These are phyloP conservation scores for Myiagra hebetior DNA, from an alignment of 2,113 vertebrate genomes.

Conservation along the genomic window DNA sequence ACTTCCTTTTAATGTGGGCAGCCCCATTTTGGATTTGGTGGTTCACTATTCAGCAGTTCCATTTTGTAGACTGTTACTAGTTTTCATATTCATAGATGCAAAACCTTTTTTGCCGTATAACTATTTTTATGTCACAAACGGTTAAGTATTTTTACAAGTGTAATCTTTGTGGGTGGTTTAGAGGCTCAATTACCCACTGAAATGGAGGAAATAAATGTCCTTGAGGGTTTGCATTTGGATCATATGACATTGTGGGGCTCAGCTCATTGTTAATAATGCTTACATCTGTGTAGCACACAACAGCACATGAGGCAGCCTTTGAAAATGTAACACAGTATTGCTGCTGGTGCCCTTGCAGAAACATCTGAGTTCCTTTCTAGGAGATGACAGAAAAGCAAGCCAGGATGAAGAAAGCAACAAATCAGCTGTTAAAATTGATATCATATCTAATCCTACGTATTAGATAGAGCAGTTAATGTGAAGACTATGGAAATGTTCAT, in stretches of 20 bases:
- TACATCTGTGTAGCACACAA: not conserved
- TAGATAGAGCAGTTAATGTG: not conserved
- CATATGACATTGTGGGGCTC: not conserved
- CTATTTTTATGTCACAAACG: not conserved
- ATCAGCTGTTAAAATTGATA: not conserved
- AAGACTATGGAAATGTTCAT: not conserved
- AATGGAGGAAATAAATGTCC: conserved; percentile 20
- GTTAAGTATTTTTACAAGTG: conserved; percentile 20
- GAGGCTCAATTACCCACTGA: conserved; percentile 5
- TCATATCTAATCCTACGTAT: not conserved
- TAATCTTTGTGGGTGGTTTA: conserved; percentile 34
- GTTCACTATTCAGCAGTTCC: not conserved
- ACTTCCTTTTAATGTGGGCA: not conserved
- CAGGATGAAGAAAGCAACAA: not conserved
- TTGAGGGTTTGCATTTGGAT: conserved; percentile 10
- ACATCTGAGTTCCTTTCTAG: not conserved
- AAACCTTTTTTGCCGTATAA: not conserved
- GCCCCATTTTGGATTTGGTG: not conserved
- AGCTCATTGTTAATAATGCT: not conserved
- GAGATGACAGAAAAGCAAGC: not conserved
- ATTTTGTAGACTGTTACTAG: not conserved
- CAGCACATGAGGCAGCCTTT: not conserved
- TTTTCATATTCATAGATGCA: not conserved
- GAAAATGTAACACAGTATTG: not conserved
- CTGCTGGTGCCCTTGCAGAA: not conserved